These are phyloP conservation scores for Drosophila leonis DNA, from an alignment of 2,888 invertebrate species.

Conservation along the genomic window DNA sequence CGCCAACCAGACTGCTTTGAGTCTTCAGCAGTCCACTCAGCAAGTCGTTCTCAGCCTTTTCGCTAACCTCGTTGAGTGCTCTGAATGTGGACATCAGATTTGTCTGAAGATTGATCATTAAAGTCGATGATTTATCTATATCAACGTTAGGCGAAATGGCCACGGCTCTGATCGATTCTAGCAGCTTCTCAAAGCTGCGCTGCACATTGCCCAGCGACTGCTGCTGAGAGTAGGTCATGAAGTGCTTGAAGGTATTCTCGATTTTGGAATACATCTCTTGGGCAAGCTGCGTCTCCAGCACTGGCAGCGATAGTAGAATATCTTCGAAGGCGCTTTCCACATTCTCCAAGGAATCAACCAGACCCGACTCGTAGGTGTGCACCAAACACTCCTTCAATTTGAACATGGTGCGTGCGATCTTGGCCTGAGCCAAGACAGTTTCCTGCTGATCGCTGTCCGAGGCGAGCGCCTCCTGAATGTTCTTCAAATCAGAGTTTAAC, in stretches of 20 bases:
- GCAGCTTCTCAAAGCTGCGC: constrained; percentile 64
- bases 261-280: constrained; percentile 84
- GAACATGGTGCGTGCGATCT: constrained; percentile 82
- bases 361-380: constrained; percentile 82
- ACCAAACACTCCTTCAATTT: constrained; percentile 84
- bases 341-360: constrained; percentile 80
- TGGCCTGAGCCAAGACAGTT: constrained; percentile 69
- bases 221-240: constrained; percentile 42
- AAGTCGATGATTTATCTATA: constrained; percentile 78
- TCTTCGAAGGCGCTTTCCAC: constrained; percentile 84
- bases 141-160: constrained; percentile 71
- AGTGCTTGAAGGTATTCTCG: constrained; percentile 71
- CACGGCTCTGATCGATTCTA: constrained; percentile 64
- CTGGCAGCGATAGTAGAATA: constrained; percentile 81
- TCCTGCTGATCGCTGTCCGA: constrained; percentile 64
- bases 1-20: constrained; percentile 76
- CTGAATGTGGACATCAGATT: constrained; percentile 82
- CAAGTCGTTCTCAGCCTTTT: constrained; percentile 60
- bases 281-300: constrained; percentile 85
- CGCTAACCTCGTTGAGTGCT: constrained; percentile 78
- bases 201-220: constrained; percentile 46
- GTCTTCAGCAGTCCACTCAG: constrained; percentile 66
- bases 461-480: constrained; percentile 64
- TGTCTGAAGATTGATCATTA: constrained; percentile 79
- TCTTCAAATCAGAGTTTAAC: constrained; percentile 72